These are phyloP conservation scores for Pangasius mekongensis DNA, from an alignment of 2,797 vertebrate genomes.

Conservation along the genomic window DNA sequence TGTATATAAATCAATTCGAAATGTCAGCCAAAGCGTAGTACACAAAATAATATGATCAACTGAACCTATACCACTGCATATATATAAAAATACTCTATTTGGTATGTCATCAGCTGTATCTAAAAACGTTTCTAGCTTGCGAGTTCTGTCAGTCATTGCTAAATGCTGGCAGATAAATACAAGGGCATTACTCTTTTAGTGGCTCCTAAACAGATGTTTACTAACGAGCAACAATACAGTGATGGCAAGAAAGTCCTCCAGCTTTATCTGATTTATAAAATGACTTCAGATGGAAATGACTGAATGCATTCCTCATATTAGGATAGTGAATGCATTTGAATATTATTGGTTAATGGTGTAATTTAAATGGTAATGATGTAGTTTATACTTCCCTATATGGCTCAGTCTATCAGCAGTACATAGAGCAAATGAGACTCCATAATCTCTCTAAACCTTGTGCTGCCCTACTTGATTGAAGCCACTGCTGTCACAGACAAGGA, in stretches of 20 bases:
- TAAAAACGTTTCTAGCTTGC: conserved; percentile 39
- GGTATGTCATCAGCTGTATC: not conserved
- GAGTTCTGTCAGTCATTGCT: conserved; percentile 64
- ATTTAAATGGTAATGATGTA: conserved; percentile 37
- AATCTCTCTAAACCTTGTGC: conserved; percentile 20
- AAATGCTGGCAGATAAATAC: conserved; percentile 62
- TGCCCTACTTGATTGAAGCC: conserved; percentile 23
- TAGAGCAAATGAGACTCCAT: conserved; percentile 15
- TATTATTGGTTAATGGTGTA: conserved; percentile 13
- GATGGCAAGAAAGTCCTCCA: conserved; percentile 48
- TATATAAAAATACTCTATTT: not conserved
- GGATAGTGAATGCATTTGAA: not conserved
- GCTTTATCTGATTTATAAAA: conserved; percentile 32
- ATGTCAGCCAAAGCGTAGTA: not conserved
- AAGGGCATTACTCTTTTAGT: conserved; percentile 37
- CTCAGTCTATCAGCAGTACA: conserved; percentile 12
- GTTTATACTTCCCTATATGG: conserved; percentile 28
- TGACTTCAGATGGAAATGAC: conserved; percentile 43
- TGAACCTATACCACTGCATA: not conserved
- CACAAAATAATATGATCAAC: not conserved
- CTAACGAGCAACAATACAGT: conserved; percentile 55
- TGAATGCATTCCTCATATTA: conserved; percentile 41
- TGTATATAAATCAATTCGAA: conserved; percentile 11
- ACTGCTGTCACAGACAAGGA: conserved; percentile 11
- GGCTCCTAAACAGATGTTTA: conserved; percentile 51